Evolutionary conservation across 2,797 vertebrate genomes (phyloP).

Genomic region (Sebastes wilsoni): DNA sequence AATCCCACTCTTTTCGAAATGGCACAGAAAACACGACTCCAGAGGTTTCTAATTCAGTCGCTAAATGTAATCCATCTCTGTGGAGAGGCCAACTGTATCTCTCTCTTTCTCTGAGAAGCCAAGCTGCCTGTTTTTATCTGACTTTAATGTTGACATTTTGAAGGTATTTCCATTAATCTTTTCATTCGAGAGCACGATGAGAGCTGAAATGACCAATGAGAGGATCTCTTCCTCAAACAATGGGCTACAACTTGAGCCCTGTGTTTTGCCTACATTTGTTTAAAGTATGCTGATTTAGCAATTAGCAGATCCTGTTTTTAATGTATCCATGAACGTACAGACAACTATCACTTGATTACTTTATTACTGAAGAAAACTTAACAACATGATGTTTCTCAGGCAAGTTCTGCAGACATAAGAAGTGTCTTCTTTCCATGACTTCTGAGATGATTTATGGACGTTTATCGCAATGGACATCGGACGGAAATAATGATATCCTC

Average conservation of each 20-base stretch:
- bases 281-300: background rate
- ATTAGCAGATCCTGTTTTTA: background rate
- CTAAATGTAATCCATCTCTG: conserved; percentile 29
- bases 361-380: background rate
- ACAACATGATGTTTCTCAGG: background rate
- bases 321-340: background rate
- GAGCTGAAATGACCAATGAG: background rate
- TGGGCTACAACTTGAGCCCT: background rate
- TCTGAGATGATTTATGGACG: background rate
- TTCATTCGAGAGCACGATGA: conserved; percentile 1
- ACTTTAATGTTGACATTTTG: conserved; percentile 9
- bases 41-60: conserved; percentile 24
- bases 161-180: background rate
- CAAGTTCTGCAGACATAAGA: background rate
- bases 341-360: background rate
- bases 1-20: conserved; percentile 20
- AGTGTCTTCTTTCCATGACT: background rate
- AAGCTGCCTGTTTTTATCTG: conserved; percentile 13
- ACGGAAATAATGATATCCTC: background rate
- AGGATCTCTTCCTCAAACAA: background rate
- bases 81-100: background rate
- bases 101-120: conserved; percentile 11
- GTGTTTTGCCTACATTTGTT: background rate
- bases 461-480: background rate
- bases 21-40: conserved; percentile 4